Conservation (phyloP, 2,113 vertebrate genomes). For the Xiphorhynchus elegans region DNA sequence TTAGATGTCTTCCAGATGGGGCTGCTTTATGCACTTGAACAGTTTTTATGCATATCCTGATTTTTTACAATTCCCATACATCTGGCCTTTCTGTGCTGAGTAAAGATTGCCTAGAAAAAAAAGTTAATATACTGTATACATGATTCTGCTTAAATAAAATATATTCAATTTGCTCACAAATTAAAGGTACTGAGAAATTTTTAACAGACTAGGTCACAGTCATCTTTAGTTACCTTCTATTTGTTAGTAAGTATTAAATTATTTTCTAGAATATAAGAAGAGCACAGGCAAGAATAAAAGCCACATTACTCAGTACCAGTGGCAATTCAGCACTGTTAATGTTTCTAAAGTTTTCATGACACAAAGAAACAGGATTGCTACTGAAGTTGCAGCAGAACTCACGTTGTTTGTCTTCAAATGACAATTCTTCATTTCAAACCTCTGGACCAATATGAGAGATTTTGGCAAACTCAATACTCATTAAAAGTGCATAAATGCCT, state of each 20-base stretch:
- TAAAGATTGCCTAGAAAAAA: constrained; percentile 80
- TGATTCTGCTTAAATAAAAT: constrained; percentile 75
- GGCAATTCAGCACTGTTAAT: constrained; percentile 60
- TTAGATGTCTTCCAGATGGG: constrained; percentile 99
- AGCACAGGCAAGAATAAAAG: constrained; percentile 57
- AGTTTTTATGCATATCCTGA: constrained; percentile 95
- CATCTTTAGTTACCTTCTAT: constrained; percentile 66
- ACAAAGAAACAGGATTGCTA: constrained; percentile 54
- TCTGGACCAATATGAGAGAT: constrained; percentile 28
- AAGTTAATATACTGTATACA: constrained; percentile 77
- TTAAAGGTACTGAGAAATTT: constrained; percentile 62
- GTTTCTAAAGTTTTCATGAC: constrained; percentile 60
- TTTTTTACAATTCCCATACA: constrained; percentile 93
- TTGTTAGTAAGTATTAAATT: constrained; percentile 67
- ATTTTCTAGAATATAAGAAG: constrained; percentile 42
- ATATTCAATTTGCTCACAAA: constrained; percentile 70
- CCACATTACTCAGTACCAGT: constrained; percentile 35
- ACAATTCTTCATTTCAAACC: constrained; percentile 43
- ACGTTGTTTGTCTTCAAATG: constrained; percentile 31
- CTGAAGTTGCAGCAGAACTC: constrained; percentile 40
- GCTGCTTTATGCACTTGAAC: constrained; percentile 98
- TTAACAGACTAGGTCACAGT: constrained; percentile 58
- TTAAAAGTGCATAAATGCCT: constrained; percentile 29
- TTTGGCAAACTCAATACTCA: constrained; percentile 34
- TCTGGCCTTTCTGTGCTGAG: constrained; percentile 87